These are phyloP conservation scores for Eristalinus aeneus DNA, from an alignment of 2,888 invertebrate genomes.

Conservation along the genomic window DNA sequence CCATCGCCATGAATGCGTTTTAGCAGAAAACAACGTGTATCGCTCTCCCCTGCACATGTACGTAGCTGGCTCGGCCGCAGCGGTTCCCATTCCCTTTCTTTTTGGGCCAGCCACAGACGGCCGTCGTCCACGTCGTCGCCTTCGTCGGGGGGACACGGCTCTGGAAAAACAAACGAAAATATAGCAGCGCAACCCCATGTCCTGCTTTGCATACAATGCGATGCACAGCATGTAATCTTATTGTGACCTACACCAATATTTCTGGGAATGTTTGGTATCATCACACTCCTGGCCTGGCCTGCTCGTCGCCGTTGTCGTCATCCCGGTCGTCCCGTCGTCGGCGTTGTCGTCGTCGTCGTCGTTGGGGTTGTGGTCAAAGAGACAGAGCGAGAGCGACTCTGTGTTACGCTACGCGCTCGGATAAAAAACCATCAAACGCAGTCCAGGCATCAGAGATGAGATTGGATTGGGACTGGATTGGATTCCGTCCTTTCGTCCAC, in stretches of 20 bases:
- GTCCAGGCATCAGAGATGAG: conserved; percentile 57
- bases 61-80: not conserved
- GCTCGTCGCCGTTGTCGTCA: not conserved
- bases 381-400: conserved; percentile 47
- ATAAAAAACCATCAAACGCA: conserved; percentile 62
- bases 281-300: conserved; percentile 62
- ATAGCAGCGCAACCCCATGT: conserved; percentile 72
- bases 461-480: conserved; percentile 32
- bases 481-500: conserved; percentile 18
- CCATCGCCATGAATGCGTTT: conserved; percentile 77
- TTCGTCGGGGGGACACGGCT: conserved; percentile 27
- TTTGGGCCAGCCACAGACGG: conserved; percentile 30
- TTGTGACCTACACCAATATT: conserved; percentile 82
- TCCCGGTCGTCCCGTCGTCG: not conserved
- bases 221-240: conserved; percentile 81
- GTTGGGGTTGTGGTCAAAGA: conserved; percentile 18
- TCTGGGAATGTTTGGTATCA: conserved; percentile 78
- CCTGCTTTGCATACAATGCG: conserved; percentile 81
- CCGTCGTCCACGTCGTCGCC: not conserved
- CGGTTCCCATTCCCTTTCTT: conserved; percentile 66
- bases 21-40: conserved; percentile 66
- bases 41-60: conserved; percentile 35
- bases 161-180: conserved; percentile 67
- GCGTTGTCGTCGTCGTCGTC: not conserved
- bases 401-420: conserved; percentile 63